Base-by-base conservation (phyloP, 2,797 vertebrate species). In the Potorous gilbertii region DNA sequence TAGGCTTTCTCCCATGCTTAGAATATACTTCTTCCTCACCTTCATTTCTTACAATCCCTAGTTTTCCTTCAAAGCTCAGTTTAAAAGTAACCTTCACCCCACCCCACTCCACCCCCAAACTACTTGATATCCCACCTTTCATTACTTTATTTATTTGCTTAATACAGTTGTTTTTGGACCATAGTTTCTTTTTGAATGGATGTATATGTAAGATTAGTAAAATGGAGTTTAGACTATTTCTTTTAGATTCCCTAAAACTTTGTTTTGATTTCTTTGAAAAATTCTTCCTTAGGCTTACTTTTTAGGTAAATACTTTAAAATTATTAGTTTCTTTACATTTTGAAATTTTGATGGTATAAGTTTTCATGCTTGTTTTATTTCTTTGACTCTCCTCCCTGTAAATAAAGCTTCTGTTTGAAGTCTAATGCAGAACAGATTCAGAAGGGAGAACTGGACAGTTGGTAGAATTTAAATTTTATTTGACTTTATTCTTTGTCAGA, bases 401-500 rank as follows among this genome's bases (percentile, higher is more conserved):
- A 87, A 50, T 81, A 87, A 87, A 50, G 40, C 24, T 87, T 87
- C 74, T 87, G 21, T 87, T 50, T 87, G 74, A 87, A 50, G 40
- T 87, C 74, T 87, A 87, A 87, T 4, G 24, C 34, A 27, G 74
- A 50, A 87, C 40, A 87, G 74, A 87, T 87, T 87, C 24, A 87
- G 40, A 50, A 87, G 40, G 11, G 74, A 87, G 9, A 87, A 87
- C 9, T 50, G 74, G 40, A 50, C 24, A 46, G 2, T 28, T 50
- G 40, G 74, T 87, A 87, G 74, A 87, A 46, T 50, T n/a, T 50
- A 81, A 46, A 46, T 50, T 87, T 87, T 87, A 50, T 92, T 40
- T 94, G 62, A 55, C 14, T 54, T 74, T 90, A 90, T 91, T 56
- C 89, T 91, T 66, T 92, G 54, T 31, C 11, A 97, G 93, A 56